These are phyloP conservation scores for Drosophila yakuba DNA, from an alignment of 1,140 invertebrate genomes.

Conservation along the genomic window DNA sequence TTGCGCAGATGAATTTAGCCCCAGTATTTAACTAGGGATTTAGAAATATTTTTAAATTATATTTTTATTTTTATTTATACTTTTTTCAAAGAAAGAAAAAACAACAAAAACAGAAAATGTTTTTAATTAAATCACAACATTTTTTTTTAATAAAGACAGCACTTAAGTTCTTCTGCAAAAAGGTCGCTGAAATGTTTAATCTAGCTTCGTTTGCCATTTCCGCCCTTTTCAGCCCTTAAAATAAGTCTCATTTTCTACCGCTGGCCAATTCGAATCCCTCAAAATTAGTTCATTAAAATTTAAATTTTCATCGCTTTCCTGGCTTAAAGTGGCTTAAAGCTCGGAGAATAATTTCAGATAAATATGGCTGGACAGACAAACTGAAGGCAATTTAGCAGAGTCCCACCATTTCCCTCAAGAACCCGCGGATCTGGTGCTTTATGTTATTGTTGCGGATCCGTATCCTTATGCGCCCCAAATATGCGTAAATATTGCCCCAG, in stretches of 20 bases:
- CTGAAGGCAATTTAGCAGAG: constrained; percentile 44
- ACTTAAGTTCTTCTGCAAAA: too few relatives aligned
- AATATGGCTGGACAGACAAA: constrained; percentile 31
- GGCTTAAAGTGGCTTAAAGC: constrained; percentile 46
- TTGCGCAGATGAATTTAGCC: too few relatives aligned
- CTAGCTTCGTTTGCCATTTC: constrained; percentile 33
- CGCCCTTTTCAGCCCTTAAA: constrained; percentile 11
- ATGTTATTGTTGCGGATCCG: constrained; percentile 56
- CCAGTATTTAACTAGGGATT: too few relatives aligned
- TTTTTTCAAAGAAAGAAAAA: too few relatives aligned
- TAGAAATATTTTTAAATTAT: too few relatives aligned
- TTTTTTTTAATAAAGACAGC: too few relatives aligned
- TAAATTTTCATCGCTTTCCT: constrained; percentile 39
- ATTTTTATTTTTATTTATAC: too few relatives aligned
- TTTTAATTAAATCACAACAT: background rate
- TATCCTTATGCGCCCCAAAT: constrained; percentile 46
- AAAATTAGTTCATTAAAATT: constrained; percentile 64
- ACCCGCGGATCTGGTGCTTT: constrained; percentile 26
- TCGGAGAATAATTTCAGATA: constrained; percentile 47
- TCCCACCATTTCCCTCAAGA: background rate
- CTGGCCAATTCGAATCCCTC: constrained; percentile 32
- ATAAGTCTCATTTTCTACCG: constrained; percentile 16
- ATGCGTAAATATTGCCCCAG: constrained; percentile 55
- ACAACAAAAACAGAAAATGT: background rate
- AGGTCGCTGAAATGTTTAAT: constrained; percentile 15